A percentile compares a stretch with the other conserved stretches of the same genome.
Conservation (phyloP, 92 coral and sea anemone species). For the Porites rus region DNA sequence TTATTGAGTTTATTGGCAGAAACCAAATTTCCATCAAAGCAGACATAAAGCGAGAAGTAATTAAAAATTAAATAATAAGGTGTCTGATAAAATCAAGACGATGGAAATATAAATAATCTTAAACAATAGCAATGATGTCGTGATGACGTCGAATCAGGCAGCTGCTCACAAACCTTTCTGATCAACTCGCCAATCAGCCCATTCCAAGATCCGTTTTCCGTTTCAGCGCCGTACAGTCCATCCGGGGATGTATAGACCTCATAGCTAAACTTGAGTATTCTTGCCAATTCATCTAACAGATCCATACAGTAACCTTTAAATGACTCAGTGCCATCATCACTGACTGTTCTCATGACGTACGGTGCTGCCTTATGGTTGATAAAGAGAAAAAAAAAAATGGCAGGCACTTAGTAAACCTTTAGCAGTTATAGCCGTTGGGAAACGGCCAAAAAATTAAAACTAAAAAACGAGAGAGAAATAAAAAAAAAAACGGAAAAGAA, state of each 20-base stretch:
- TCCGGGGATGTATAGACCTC: slow-evolving; percentile 61
- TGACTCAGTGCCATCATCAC: slow-evolving; percentile 38
- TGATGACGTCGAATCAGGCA: no score
- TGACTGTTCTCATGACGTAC: slow-evolving; percentile 41
- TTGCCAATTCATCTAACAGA: slow-evolving; percentile 63
- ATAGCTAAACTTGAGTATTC: slow-evolving; percentile 65
- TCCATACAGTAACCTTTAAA: slow-evolving; percentile 82
- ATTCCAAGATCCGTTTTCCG: slow-evolving; percentile 75
- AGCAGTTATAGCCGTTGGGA: no score
- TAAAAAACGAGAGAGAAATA: no score
- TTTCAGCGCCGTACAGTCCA: slow-evolving; percentile 67
- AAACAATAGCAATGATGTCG: no score
- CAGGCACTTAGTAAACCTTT: background rate
- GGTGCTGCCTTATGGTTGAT: slow-evolving; percentile 32
- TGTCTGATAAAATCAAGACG: no score
- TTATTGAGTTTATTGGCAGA: no score
- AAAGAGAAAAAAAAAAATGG: background rate
- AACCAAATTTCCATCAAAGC: no score
- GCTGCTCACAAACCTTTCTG: slow-evolving; percentile 35
- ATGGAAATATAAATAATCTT: no score
- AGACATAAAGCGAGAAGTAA: no score
- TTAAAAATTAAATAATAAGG: no score
- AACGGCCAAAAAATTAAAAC: no score
- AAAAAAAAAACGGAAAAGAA: no score
- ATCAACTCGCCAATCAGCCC: slow-evolving; percentile 79